Base-by-base conservation (phyloP, 2,113 vertebrate species). In the Steatornis caripensis region DNA sequence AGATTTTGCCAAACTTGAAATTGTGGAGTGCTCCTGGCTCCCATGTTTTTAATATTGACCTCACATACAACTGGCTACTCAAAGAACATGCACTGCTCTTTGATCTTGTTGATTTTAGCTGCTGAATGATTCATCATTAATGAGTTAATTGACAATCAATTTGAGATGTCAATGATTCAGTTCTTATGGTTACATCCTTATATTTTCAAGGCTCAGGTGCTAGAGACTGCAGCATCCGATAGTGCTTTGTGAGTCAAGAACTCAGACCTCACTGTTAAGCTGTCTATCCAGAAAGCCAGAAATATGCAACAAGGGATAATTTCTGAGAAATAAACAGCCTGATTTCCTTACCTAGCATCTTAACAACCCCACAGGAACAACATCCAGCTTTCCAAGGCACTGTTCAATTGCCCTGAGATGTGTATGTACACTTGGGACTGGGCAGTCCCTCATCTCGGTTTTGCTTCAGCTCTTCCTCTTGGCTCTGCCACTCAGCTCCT, bases 341-440 rank as follows among this genome's bases (percentile, higher is more conserved):
- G 4, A 7, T 72, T 93, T 84, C 60, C 45, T 69, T 61, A 18
- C 43, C 64, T 45, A 57, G 41, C 51, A 37, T 27, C 14, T 5
- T 24, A 83, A n/a, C 14, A 85, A 68, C 10, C 30, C 57, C n/a
- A 24, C 0, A 36, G 45, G 49, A 93, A 72, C 0, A 9, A 68
- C 81, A 9, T 20, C 26, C 70, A 79, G 32, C 48, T 36, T 72
- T 48, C 29, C 75, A 72, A 58, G 74, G 21, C 26, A 61, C 18
- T 1, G 5, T 12, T 60, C 23, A 39, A 32, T 11, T 12, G 23
- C 27, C 37, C 20, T 8, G 11, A 43, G 43, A 21, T 5, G 7
- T 4, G 5, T 0, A 0, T 8, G 49, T 27, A 53, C 19, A 12
- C 16, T n/a, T 54, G 34, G 29, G 64, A 3, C 0, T 4, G 26